Conservation (phyloP, 2,113 vertebrate species). For the Psittacula cyanocephala region DNA sequence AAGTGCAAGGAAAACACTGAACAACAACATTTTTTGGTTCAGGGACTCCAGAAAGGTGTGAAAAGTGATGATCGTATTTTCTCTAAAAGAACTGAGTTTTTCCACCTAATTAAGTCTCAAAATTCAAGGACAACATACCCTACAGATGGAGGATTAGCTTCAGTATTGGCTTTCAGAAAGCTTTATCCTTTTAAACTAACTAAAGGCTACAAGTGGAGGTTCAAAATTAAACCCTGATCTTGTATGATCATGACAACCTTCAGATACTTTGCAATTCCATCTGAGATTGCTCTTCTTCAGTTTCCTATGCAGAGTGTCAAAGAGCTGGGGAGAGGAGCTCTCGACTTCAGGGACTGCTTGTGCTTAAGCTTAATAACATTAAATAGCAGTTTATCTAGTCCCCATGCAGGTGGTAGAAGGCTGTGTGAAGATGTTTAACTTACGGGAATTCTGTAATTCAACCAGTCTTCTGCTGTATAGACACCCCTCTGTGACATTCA, state of each 20-base stretch:
- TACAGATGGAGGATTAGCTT: neutral
- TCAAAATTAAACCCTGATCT: neutral
- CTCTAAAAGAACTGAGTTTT: neutral
- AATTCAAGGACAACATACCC: neutral
- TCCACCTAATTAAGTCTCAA: neutral
- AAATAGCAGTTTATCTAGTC: neutral
- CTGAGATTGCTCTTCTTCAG: neutral
- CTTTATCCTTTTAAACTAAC: neutral
- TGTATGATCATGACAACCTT: neutral
- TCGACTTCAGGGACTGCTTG: neutral
- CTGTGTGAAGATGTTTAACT: neutral
- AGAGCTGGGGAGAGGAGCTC: neutral
- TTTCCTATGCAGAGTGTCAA: neutral
- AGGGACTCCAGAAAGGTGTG: neutral
- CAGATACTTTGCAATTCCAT: neutral
- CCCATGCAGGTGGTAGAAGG: neutral
- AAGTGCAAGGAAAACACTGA: neutral
- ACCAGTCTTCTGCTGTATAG: neutral
- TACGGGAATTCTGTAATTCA: neutral
- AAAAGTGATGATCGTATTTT: neutral
- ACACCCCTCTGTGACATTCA: neutral
- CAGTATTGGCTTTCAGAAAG: neutral
- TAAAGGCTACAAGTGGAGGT: neutral
- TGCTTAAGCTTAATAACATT: neutral
- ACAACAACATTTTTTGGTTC: neutral